Base-by-base conservation (phyloP, 2,888 invertebrate species). In the Strigamia maritima region DNA sequence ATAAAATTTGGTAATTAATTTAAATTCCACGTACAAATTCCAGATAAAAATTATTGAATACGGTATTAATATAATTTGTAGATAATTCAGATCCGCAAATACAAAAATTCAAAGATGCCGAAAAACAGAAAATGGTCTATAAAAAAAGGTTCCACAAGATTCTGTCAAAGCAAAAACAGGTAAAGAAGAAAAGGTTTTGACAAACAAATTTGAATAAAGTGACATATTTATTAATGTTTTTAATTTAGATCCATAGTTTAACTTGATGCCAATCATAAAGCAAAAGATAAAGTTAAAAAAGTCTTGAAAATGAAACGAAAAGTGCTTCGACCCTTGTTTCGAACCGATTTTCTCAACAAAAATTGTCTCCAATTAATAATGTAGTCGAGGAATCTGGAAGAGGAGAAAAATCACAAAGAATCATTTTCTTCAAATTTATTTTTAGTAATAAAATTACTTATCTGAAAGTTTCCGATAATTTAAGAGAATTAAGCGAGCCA, bases 81-180 rank as follows among this genome's bases (percentile, higher is more conserved):
- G 98, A 99, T 85, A 89, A 92, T 82, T 91, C 93, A 85, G 99
- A 99, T 88, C 98, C 98, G 0, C 89, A 99, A 83, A 95, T 99
- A 84, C 91, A 90, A 79, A 91, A 91, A 83, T 97, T 97, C 86
- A 97, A 95, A 84, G 95, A 95, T 83, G 95, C 97, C 79, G 97
- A 98, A 82, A 95, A 94, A 84, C 94, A 96, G 82, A 91, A 97
- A 86, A 87, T 93, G 77, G 96, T 95, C 4, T 92, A 92, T 0
- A 98, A 97, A n/a, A n/a, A 85, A 89, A 92, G 82, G 97, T 97
- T 0, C 93, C 92, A 87, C 86, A 87, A 82, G 88, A 88, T 76
- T 87, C 86, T 35, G 85, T 84, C 7, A 83, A 85, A 86, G 90
- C 89, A 91, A 93, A 92, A 92, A 84, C 92, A 91, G 94, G 93